Evolutionary conservation across 2,888 invertebrate genomes (phyloP), one percentile per base, ranked within the genome.

Genomic region (Drosophila leonis): DNA sequence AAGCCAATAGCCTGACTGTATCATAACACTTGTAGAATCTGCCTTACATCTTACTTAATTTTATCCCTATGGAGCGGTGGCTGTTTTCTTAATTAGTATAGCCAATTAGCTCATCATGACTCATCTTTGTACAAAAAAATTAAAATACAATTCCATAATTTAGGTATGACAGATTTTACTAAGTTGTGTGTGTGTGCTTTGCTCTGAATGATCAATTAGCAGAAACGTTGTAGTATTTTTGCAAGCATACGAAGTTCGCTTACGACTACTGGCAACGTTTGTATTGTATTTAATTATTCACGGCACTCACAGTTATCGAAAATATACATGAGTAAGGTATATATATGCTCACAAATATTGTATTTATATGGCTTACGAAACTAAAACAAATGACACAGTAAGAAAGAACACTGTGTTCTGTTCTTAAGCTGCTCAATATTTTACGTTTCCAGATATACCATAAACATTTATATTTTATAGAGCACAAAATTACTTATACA

Each of bases 61-160:
- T 65, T 35, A 48, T 48, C 35, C 24, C 52, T 56, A 54, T 12
- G 41, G 18, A 18, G 54, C 52, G 29, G 52, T 24, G 54, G 59
- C 27, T 62, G 52, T 59, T 80, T 55, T 33, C 52, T 42, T 78
- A 78, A 74, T 78, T 78, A 57, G 37, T 46, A 39, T 44, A 66
- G 51, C 31, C 77, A 80, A 80, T 80, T 80, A 72, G 51, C 51
- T 24, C 56, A 56, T 20, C 63, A 64, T 51, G 62, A 55, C 56
- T 66, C 12, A 49, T 20, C 60, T 74, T 65, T 18, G 59, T 39
- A 39, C 13, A 62, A 35, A 51, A 5, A 29, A 27, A 48, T 1
- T 2, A 29, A 12, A 4, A 15, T 27, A 27, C 39, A 63, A 49
- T 65, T 57, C 15, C 48, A 44, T 35, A 62, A 75, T 60, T 56